Percentiles rank a stretch among this genome's conserved stretches.
phyloP scores from a whole-genome alignment of 2,797 vertebrate species.

The Notolabrus celidotus region DNA sequence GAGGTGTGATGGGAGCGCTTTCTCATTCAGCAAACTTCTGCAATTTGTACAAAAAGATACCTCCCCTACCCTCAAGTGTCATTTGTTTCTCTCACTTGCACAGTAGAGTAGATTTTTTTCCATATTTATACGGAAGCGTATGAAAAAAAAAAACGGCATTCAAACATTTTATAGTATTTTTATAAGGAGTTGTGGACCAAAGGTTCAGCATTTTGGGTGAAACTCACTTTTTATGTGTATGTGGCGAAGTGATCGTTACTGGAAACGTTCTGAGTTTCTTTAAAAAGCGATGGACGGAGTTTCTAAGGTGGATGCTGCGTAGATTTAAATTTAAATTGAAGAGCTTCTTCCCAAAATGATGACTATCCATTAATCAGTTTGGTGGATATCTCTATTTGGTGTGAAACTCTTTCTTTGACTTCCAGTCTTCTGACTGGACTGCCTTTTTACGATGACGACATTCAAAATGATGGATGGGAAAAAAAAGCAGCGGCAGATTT shows the following conservation, averaged over 20 bases:
- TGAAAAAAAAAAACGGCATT: conserved; percentile 74
- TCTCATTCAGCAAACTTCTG: conserved; percentile 71
- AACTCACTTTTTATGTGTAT: conserved; percentile 73
- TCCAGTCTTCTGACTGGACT: conserved; percentile 70
- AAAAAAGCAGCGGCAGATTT: conserved; percentile 36
- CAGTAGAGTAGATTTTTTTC: conserved; percentile 82
- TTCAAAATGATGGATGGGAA: conserved; percentile 62
- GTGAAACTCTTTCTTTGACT: conserved; percentile 64
- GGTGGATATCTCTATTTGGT: conserved; percentile 43
- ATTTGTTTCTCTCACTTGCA: conserved; percentile 83
- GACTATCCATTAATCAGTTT: conserved; percentile 34
- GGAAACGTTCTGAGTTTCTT: conserved; percentile 68
- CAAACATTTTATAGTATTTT: conserved; percentile 88
- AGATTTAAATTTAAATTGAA: conserved; percentile 58
- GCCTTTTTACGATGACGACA: conserved; percentile 69
- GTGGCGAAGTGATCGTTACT: conserved; percentile 56
- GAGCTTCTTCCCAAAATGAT: conserved; percentile 54
- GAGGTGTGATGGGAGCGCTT: conserved; percentile 62
- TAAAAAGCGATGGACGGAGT: conserved; percentile 44
- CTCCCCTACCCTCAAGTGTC: conserved; percentile 72
- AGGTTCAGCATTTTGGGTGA: conserved; percentile 80
- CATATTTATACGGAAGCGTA: conserved; percentile 84
- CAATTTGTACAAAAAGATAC: conserved; percentile 81
- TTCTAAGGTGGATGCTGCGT: conserved; percentile 58
- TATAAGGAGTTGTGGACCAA: conserved; percentile 85